phyloP scores from a whole-genome alignment of 2,113 vertebrate genomes.

The Limanda limanda region DNA sequence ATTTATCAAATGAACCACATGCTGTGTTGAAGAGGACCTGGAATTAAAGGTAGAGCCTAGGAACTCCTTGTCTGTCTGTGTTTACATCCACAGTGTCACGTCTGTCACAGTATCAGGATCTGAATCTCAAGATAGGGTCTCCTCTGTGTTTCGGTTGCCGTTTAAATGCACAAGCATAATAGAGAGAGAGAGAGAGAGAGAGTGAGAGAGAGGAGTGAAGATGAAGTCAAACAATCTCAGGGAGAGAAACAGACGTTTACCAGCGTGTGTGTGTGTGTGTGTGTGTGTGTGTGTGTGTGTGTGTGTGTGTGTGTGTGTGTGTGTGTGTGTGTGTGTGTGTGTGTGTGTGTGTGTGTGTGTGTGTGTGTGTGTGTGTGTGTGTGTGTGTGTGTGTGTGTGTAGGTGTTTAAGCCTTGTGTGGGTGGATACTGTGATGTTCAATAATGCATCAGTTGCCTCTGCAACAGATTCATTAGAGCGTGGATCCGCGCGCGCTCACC shows the following conservation, averaged over 20 bases:
- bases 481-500: conserved; percentile 81
- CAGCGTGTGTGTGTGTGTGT: conserved; percentile 46
- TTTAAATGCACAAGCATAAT: neutral
- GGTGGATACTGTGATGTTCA: conserved; percentile 81
- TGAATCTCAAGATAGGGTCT: neutral
- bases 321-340: conserved; percentile 42
- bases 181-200: neutral
- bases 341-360: conserved; percentile 49
- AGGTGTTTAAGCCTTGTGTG: conserved; percentile 81
- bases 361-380: conserved; percentile 39
- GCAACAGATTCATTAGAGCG: conserved; percentile 41
- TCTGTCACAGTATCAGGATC: neutral
- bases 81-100: neutral
- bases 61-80: neutral
- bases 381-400: conserved; percentile 43
- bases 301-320: conserved; percentile 48
- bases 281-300: conserved; percentile 36
- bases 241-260: conserved; percentile 16
- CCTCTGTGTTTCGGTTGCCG: neutral
- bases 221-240: neutral
- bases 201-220: neutral
- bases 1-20: too few species aligned
- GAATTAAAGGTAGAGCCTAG: too few species aligned
- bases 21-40: too few species aligned
- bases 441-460: conserved; percentile 70